These are phyloP conservation scores for Hemicrepidius hirtus DNA, from an alignment of 2,888 invertebrate genomes.

Conservation along the genomic window DNA sequence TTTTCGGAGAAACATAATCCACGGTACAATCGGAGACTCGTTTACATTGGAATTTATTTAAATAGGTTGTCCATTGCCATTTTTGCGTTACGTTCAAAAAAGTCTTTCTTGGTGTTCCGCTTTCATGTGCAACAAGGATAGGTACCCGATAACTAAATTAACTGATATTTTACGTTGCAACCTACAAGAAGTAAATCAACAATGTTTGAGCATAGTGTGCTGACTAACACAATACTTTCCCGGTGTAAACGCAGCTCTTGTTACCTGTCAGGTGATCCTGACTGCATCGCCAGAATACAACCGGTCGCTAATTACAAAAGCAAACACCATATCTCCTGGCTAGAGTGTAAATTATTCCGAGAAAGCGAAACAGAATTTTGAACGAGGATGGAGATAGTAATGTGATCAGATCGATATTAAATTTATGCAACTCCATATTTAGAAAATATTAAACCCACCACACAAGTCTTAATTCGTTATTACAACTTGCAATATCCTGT, in stretches of 20 bases:
- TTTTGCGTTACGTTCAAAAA: conserved; percentile 39
- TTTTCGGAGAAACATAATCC: conserved; percentile 55
- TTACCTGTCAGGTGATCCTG: conserved; percentile 57
- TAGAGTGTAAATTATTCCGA: conserved; percentile 41
- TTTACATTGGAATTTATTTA: conserved; percentile 56
- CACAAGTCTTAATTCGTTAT: no score
- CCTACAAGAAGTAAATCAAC: conserved; percentile 32
- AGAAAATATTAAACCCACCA: neutral
- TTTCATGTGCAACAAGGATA: neutral
- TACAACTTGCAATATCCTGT: no score
- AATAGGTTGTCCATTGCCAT: conserved; percentile 43
- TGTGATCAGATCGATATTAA: conserved; percentile 15
- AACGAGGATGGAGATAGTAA: neutral
- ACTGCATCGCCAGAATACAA: conserved; percentile 48
- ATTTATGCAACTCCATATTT: neutral
- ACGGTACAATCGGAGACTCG: conserved; percentile 52
- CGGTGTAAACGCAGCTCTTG: conserved; percentile 55
- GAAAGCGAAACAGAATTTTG: conserved; percentile 27
- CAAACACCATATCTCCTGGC: conserved; percentile 49
- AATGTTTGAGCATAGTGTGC: conserved; percentile 20
- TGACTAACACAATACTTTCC: conserved; percentile 56
- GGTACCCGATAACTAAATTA: conserved; percentile 42
- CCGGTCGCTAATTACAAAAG: conserved; percentile 51
- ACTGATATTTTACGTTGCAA: conserved; percentile 36
- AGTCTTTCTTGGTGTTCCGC: conserved; percentile 2